Base-by-base conservation (phyloP, 2,888 invertebrate genomes). In the Dorcus parallelipipedus region DNA sequence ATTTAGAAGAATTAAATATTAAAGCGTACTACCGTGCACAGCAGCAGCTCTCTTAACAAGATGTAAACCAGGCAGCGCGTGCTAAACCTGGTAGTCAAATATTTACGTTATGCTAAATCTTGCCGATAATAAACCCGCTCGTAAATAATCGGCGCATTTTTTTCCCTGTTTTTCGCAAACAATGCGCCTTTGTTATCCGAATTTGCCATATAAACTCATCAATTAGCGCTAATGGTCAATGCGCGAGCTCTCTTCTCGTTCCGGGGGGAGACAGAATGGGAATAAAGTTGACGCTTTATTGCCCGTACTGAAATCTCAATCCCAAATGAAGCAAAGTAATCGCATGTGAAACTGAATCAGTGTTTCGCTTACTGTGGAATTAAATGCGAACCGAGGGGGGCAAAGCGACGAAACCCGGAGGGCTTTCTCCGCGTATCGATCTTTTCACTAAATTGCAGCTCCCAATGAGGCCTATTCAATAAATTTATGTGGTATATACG, bases 291-390 rank as follows among this genome's bases (percentile, higher is more conserved):
- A 45, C 45, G 14, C 9, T 45, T 45, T 45, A 45, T 45, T 10
- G 14, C 45, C 45, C 45, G 9, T 20, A 14, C 10, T 45, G 45
- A 45, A 45, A 45, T 45, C 45, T 45, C 45, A 45, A 45, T 45
- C 23, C 45, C 45, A 45, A 45, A 45, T 45, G 45, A 45, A 45
- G 45, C 45, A 20, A 45, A 45, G 45, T 45, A 45, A 45, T 45
- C 45, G 45, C 23, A 45, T 45, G 45, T 45, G 45, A 17, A 20
- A 17, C 14, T 45, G 23, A 45, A 20, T 23, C 45, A 45, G 20
- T 45, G 20, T 9, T 45, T 23, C 45, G n/a, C 23, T 45, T 45
- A 23, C 45, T 23, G 45, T 23, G 23, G 45, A 45, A 45, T 45
- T 45, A 45, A 45, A 45, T 7, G 26, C 6, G 26, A 33, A 6